phyloP scores from a whole-genome alignment of 1,140 invertebrate species.

The Drosophila sp. region DNA sequence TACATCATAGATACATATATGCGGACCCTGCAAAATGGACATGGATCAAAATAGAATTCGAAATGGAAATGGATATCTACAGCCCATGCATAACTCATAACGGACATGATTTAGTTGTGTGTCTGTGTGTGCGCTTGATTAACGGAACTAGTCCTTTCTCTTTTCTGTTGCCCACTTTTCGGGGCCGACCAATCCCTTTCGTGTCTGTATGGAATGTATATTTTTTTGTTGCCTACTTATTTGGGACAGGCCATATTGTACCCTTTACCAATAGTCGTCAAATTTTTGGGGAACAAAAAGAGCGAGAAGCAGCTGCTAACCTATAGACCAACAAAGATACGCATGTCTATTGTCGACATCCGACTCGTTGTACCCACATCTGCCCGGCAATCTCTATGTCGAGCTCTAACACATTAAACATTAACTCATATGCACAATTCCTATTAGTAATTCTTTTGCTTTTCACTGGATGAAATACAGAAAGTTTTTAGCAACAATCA shows the following conservation, averaged over 20 bases:
- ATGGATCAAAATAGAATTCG: constrained; percentile 6
- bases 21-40: not conserved
- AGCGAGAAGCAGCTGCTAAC: no score
- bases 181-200: constrained; percentile 3
- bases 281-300: no score
- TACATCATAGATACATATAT: not conserved
- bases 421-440: no score
- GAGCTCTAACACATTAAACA: no score
- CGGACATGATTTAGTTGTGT: constrained; percentile 9
- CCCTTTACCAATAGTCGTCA: not conserved
- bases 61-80: constrained; percentile 42
- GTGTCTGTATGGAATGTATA: not conserved
- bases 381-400: no score
- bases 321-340: no score
- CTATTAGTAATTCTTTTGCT: no score
- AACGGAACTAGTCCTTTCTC: constrained; percentile 56
- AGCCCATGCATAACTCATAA: constrained; percentile 59
- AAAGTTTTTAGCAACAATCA: no score
- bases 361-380: no score
- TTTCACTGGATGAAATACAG: no score
- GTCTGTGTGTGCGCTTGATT: constrained; percentile 49
- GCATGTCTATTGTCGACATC: no score
- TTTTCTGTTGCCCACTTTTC: constrained; percentile 50
- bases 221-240: constrained; percentile 44
- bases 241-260: not conserved